A percentile compares a stretch with the other conserved stretches of the same genome.
These are phyloP conservation scores for Sarcophaga carnaria DNA, from an alignment of 2,888 invertebrate species.

Conservation along the genomic window DNA sequence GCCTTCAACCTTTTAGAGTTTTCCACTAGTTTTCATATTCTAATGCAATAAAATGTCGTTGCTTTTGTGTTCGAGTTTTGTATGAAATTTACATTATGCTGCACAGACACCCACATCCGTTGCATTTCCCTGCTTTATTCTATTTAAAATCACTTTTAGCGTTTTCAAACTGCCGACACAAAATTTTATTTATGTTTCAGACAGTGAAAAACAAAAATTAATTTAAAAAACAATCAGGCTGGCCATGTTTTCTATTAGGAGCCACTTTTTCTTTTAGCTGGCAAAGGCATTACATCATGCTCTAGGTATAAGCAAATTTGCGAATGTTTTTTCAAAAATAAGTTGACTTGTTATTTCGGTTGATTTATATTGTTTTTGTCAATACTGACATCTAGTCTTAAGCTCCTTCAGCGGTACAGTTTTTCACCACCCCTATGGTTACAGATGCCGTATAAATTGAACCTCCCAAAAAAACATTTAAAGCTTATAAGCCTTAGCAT, in stretches of 20 bases:
- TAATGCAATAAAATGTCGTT: not conserved
- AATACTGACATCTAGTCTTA: no score
- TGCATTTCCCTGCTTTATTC: conserved; percentile 21
- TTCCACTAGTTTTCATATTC: not conserved
- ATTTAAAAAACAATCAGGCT: not conserved
- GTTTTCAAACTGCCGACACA: not conserved
- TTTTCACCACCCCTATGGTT: no score
- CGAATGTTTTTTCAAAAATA: no score
- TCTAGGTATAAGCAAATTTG: no score
- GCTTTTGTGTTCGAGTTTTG: not conserved
- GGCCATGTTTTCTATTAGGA: not conserved
- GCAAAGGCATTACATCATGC: no score
- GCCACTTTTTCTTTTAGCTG: not conserved
- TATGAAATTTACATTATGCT: conserved; percentile 47
- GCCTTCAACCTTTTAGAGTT: not conserved
- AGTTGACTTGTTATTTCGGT: no score
- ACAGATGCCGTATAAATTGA: not conserved
- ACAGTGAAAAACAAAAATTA: not conserved
- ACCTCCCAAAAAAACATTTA: not conserved
- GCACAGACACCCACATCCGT: conserved; percentile 41
- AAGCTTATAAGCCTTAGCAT: no score
- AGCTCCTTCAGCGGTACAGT: no score
- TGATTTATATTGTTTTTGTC: no score
- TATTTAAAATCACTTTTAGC: conserved; percentile 11
- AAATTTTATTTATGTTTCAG: no score